Evolutionary conservation across 2,113 vertebrate genomes (phyloP).

Genomic region (Rostratula benghalensis): DNA sequence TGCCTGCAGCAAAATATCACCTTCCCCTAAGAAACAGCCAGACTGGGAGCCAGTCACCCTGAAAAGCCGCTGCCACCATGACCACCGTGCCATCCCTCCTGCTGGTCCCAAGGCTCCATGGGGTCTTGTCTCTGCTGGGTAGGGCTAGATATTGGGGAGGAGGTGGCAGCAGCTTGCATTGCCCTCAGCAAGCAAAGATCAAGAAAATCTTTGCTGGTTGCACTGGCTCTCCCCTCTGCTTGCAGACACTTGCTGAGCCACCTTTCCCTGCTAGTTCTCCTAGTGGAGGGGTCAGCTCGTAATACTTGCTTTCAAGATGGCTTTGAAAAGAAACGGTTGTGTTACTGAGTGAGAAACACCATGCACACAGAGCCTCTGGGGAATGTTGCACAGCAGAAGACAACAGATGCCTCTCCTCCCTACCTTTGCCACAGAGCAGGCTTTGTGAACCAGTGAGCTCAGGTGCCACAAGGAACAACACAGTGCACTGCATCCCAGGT

Average conservation of each 20-base stretch:
- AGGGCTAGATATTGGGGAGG: background rate
- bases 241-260: accelerated
- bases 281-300: background rate
- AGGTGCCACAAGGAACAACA: accelerated
- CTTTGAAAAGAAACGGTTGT: background rate
- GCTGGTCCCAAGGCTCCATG: accelerated
- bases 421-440: background rate
- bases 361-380: background rate
- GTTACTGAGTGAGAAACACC: background rate
- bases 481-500: background rate
- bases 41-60: background rate
- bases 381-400: background rate
- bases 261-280: background rate
- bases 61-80: accelerated
- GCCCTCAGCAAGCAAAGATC: background rate
- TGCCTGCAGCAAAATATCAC: background rate
- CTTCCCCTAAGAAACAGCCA: background rate
- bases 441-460: background rate
- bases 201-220: background rate
- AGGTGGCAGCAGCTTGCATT: background rate
- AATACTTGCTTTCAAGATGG: background rate
- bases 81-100: background rate
- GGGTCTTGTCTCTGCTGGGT: background rate
- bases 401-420: background rate
- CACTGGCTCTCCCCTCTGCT: background rate